A percentile compares a stretch with the other conserved stretches of the same genome.
These are phyloP conservation scores for Danionella cerebrum DNA, from an alignment of 2,113 vertebrate genomes.

Conservation along the genomic window DNA sequence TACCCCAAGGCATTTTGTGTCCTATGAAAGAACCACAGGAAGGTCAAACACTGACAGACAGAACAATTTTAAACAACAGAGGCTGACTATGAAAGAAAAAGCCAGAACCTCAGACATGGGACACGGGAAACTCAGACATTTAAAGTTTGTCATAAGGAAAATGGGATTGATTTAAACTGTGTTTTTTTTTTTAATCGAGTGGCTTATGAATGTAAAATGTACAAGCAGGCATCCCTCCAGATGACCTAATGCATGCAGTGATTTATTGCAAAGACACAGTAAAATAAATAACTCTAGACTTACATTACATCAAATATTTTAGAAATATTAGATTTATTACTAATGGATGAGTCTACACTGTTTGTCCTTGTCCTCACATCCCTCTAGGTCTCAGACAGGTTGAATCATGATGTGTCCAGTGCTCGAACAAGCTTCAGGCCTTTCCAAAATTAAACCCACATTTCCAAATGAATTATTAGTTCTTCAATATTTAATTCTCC, in stretches of 20 bases:
- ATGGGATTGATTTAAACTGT: too few species aligned
- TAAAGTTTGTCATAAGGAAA: too few species aligned
- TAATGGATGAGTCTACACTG: neutral
- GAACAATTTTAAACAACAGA: neutral
- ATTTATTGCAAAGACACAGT: neutral
- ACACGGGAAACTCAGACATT: too few species aligned
- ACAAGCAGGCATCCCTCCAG: neutral
- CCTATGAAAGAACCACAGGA: neutral
- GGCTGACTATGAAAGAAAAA: neutral
- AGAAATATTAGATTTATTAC: neutral
- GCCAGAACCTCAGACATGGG: neutral
- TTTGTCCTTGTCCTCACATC: neutral
- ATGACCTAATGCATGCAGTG: neutral
- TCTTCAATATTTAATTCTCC: neutral
- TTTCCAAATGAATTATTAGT: neutral
- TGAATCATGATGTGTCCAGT: neutral
- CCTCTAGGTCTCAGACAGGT: neutral
- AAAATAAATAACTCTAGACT: neutral
- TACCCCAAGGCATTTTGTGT: neutral
- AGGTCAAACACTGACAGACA: constrained; percentile 4
- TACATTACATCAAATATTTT: neutral
- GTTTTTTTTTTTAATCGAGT: neutral
- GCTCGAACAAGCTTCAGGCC: neutral
- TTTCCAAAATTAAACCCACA: neutral
- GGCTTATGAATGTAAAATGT: too few species aligned